phyloP scores from a whole-genome alignment of 2,888 invertebrate genomes.

The Tetranychus truncatus region DNA sequence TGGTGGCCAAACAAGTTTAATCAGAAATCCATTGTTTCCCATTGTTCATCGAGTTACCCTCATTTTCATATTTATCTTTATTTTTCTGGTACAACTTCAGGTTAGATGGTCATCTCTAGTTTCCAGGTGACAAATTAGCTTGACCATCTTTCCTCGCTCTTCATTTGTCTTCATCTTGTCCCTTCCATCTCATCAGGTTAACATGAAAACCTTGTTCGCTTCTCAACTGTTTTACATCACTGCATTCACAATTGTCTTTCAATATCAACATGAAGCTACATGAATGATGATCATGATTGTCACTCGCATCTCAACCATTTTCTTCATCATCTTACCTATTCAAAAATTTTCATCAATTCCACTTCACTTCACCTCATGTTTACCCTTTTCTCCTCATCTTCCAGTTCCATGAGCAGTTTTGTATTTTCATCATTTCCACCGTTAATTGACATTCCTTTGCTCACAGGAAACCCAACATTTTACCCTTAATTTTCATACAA shows the following conservation, averaged over 20 bases:
- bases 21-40: too few species aligned
- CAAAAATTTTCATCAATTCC: background rate
- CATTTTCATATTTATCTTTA: too few species aligned
- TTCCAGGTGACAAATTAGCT: too few species aligned
- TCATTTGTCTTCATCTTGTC: background rate
- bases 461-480: background rate
- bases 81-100: too few species aligned
- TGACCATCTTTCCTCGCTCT: background rate
- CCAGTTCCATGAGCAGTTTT: background rate
- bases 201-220: background rate
- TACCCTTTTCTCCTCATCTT: background rate
- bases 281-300: background rate
- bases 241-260: too few species aligned
- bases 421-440: background rate
- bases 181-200: background rate
- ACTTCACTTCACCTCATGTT: background rate
- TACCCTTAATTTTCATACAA: background rate
- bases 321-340: background rate
- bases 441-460: background rate
- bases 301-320: background rate
- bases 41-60: too few species aligned
- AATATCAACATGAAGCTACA: background rate
- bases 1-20: too few species aligned
- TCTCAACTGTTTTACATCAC: background rate
- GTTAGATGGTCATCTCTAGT: too few species aligned